Conservation (phyloP, 2,797 vertebrate genomes). For the Erpetoichthys calabaricus region DNA sequence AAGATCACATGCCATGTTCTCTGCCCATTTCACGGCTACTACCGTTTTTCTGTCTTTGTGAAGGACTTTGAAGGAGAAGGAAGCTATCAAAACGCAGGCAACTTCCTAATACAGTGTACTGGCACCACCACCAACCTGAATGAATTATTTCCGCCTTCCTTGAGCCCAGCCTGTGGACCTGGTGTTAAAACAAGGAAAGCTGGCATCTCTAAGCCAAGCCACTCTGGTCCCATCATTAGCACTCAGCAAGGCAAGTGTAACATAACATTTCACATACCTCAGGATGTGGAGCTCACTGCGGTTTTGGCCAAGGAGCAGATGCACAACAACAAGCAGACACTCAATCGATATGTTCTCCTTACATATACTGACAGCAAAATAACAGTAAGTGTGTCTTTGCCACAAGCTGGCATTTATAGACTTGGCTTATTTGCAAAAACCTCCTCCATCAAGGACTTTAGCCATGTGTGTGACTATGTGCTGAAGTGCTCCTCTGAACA, state of each 20-base stretch:
- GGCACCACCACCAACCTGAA: slow-evolving; percentile 29
- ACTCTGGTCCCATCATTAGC: slow-evolving; percentile 38
- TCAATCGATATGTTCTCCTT: slow-evolving; percentile 49
- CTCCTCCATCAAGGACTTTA: slow-evolving; percentile 35
- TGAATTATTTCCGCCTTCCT: slow-evolving; percentile 44
- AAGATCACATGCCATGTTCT: slow-evolving; percentile 45
- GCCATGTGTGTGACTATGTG: slow-evolving; percentile 53
- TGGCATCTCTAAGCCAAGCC: slow-evolving; percentile 52
- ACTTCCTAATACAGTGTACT: slow-evolving; percentile 51
- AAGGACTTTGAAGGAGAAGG: slow-evolving; percentile 41
- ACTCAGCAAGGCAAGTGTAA: slow-evolving; percentile 58
- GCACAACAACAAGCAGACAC: slow-evolving; percentile 15
- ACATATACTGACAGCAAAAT: slow-evolving; percentile 57
- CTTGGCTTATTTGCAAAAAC: slow-evolving; percentile 48
- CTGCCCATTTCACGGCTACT: slow-evolving; percentile 50
- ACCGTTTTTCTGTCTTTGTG: slow-evolving; percentile 54
- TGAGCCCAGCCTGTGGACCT: slow-evolving; percentile 45
- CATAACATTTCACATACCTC: slow-evolving; percentile 49
- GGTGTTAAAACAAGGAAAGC: slow-evolving; percentile 44
- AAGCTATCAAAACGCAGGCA: slow-evolving; percentile 48
- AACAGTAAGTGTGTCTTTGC: slow-evolving; percentile 44
- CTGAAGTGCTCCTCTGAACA: slow-evolving; percentile 39
- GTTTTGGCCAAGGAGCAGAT: slow-evolving; percentile 31
- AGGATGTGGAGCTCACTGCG: slow-evolving; percentile 31
- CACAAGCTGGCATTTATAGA: slow-evolving; percentile 39